A percentile compares a stretch with the other conserved stretches of the same genome.
phyloP scores from a whole-genome alignment of 2,888 invertebrate species.

The Unio pictorum region DNA sequence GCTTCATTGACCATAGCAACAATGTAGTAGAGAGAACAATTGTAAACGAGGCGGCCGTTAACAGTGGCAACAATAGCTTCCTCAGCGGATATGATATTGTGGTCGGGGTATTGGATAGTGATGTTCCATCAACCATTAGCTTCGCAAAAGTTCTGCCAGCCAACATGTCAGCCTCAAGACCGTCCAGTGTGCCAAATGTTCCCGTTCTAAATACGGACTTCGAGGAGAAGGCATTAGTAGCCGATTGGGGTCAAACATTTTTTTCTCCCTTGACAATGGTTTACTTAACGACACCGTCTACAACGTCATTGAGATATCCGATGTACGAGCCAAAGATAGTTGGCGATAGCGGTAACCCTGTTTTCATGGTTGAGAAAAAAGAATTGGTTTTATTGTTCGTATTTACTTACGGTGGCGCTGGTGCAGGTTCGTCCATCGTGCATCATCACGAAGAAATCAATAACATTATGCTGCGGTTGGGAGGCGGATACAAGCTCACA shows the following conservation, averaged over 20 bases:
- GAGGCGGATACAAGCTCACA: constrained; percentile 41
- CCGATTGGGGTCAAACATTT: constrained; percentile 29
- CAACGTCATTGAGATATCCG: constrained; percentile 21
- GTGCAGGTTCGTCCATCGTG: constrained; percentile 44
- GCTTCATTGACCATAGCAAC: constrained; percentile 46
- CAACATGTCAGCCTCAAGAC: constrained; percentile 29
- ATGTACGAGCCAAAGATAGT: constrained; percentile 47
- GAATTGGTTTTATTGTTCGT: constrained; percentile 49
- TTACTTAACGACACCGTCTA: constrained; percentile 17
- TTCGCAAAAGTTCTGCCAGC: constrained; percentile 48
- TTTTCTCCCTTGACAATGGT: constrained; percentile 22
- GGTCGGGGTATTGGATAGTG: constrained; percentile 47
- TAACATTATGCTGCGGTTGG: constrained; percentile 35
- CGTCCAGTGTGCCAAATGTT: constrained; percentile 9
- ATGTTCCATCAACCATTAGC: constrained; percentile 43
- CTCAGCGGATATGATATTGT: constrained; percentile 47
- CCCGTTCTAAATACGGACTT: constrained; percentile 50
- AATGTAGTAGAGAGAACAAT: constrained; percentile 46
- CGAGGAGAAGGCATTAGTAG: constrained; percentile 53
- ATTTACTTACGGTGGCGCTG: constrained; percentile 51
- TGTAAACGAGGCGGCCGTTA: constrained; percentile 19
- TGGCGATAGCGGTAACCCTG: constrained; percentile 54
- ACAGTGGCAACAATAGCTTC: constrained; percentile 12
- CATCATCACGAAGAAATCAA: constrained; percentile 47
- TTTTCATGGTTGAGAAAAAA: constrained; percentile 49